Conservation (phyloP, 2,113 vertebrate species). For the Merops nubicus region DNA sequence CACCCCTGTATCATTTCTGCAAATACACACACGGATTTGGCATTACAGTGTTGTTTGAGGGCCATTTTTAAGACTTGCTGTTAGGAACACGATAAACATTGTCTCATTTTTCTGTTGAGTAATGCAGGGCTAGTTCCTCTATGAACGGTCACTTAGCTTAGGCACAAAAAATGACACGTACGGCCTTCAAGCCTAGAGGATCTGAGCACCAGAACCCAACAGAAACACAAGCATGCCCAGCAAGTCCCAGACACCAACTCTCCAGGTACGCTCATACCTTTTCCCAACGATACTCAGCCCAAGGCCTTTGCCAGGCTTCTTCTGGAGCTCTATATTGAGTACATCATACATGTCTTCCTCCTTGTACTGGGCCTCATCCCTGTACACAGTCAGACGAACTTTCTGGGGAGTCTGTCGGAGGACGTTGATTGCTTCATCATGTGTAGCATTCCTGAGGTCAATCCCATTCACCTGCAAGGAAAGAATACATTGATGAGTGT, state of each 20-base stretch:
- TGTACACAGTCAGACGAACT: slow-evolving; percentile 88
- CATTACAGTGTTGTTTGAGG: background rate
- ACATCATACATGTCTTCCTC: slow-evolving; percentile 94
- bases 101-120: background rate
- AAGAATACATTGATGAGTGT: background rate
- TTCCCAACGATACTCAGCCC: slow-evolving; percentile 96
- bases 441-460: slow-evolving; percentile 90
- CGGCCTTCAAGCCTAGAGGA: background rate
- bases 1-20: slow-evolving; percentile 92
- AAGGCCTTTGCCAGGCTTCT: slow-evolving; percentile 89
- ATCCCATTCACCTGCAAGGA: slow-evolving; percentile 87
- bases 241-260: background rate
- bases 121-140: background rate
- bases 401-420: slow-evolving; percentile 92
- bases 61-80: background rate
- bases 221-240: background rate
- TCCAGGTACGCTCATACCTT: slow-evolving; percentile 75
- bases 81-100: background rate
- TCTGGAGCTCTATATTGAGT: slow-evolving; percentile 88
- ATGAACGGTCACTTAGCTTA: background rate
- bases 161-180: background rate
- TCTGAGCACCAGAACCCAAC: background rate
- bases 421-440: slow-evolving; percentile 96
- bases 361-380: slow-evolving; percentile 94
- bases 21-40: background rate